Percentiles rank a stretch among this genome's conserved stretches.
Conservation (phyloP, 2,888 invertebrate species). For the Sinohyriopsis cumingii region DNA sequence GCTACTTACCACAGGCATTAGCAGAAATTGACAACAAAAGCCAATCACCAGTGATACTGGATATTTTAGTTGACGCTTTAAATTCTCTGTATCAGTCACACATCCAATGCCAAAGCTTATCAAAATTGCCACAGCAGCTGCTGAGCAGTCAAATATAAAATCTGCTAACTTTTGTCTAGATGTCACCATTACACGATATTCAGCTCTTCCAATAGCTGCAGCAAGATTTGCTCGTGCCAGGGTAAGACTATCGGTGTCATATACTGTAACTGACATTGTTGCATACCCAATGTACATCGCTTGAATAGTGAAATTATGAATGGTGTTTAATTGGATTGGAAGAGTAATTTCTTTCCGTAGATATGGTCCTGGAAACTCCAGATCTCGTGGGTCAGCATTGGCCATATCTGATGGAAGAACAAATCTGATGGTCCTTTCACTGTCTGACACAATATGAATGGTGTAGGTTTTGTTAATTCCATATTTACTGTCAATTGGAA, state of each 20-base stretch:
- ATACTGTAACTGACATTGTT: conserved; percentile 58
- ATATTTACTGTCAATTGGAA: conserved; percentile 3
- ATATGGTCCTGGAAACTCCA: conserved; percentile 19
- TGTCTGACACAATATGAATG: conserved; percentile 23
- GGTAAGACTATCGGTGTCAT: conserved; percentile 43
- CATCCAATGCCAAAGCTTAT: conserved; percentile 70
- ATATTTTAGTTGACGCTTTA: conserved; percentile 63
- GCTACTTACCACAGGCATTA: conserved; percentile 67
- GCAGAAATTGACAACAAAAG: conserved; percentile 67
- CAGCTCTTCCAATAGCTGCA: conserved; percentile 46
- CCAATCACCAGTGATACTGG: conserved; percentile 65
- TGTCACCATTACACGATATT: conserved; percentile 50
- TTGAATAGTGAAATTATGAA: conserved; percentile 52
- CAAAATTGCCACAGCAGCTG: conserved; percentile 65
- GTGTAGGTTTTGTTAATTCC: conserved; percentile 21
- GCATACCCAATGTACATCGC: conserved; percentile 61
- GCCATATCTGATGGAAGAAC: conserved; percentile 38
- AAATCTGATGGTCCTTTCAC: conserved; percentile 26
- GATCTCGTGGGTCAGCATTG: conserved; percentile 19
- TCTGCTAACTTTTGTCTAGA: conserved; percentile 61
- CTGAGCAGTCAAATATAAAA: conserved; percentile 65
- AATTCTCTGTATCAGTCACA: conserved; percentile 62
- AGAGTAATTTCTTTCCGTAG: conserved; percentile 32
- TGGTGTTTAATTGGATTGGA: conserved; percentile 43
- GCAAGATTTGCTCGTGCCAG: conserved; percentile 38